Base-by-base conservation (phyloP, 2,113 vertebrate genomes). In the Thunnus maccoyii region DNA sequence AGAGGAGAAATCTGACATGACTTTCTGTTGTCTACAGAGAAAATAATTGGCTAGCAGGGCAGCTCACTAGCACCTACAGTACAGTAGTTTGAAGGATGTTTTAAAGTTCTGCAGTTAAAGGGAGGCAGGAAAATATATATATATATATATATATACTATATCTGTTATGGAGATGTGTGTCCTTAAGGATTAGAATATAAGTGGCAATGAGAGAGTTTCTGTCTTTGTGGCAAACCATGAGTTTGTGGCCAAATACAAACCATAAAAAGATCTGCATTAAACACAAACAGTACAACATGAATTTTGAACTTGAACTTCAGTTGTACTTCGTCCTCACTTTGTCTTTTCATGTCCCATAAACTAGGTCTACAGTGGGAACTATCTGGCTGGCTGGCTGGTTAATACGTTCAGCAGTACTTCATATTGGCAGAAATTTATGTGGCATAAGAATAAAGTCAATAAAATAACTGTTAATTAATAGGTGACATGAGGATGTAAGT, bases 1-100 rank as follows among this genome's bases (percentile, higher is more conserved):
- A 87, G 90, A 86, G 78, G 88, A 93, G 88, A 88, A 90, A 91
- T 92, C 89, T 91, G 92, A 93, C 92, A 91, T 84, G 82, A 88
- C 89, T 88, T 88, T 86, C 80, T 92, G 92, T 90, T 90, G 85
- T 92, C 88, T 84, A 84, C 89, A 87, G 82, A 89, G 75, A 75
- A 90, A 90, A 91, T 93, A 93, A 93, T 92, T 93, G 92, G 90
- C 85, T 76, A 56, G 76, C 46, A 77, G 89, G 77, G 70, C 83
- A 48, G 69, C 79, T 72, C 82, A 67, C 82, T 67, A 78, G 81
- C 81, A 87, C 78, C 83, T 80, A 60, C 51, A 87, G 72, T 27
- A 12, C 52, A 66, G n/a, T 52, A 88, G 72, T 83, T 79, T 61
- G 62, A 85, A 72, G 82, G 61, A 87, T 83, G 83, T 91, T 88